Percentiles rank a stretch among this genome's conserved stretches.
These are phyloP conservation scores for Cyprinodon variegatus DNA, from an alignment of 2,113 vertebrate species.

Conservation along the genomic window DNA sequence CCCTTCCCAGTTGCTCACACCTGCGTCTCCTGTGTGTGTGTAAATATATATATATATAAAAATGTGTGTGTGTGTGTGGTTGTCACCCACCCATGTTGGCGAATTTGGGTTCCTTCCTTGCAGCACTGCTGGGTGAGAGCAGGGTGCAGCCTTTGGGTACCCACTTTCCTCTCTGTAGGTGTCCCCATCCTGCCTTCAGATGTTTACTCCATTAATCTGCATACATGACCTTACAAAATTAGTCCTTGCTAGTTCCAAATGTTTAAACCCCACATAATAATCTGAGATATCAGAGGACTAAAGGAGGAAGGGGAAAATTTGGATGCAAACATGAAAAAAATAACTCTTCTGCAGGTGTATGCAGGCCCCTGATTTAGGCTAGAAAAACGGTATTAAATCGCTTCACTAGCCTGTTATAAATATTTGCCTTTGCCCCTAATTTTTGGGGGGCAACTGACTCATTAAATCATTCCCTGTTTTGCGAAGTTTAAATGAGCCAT, in stretches of 20 bases:
- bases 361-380: background rate
- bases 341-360: background rate
- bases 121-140: slow-evolving; percentile 65
- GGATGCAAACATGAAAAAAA: background rate
- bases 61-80: slow-evolving; percentile 27
- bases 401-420: slow-evolving; percentile 10
- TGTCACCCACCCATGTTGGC: slow-evolving; percentile 39
- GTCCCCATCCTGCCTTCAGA: slow-evolving; percentile 46
- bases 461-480: slow-evolving; percentile 27
- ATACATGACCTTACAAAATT: slow-evolving; percentile 36
- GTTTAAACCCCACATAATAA: slow-evolving; percentile 18
- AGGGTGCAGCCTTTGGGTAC: slow-evolving; percentile 69
- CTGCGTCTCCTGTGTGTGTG: slow-evolving; percentile 34
- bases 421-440: slow-evolving; percentile 17
- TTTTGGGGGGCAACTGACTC: background rate
- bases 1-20: slow-evolving; percentile 50
- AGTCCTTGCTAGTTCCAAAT: slow-evolving; percentile 2
- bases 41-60: slow-evolving; percentile 2
- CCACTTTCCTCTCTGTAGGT: slow-evolving; percentile 56
- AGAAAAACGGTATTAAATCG: background rate
- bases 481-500: slow-evolving; percentile 62
- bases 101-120: slow-evolving; percentile 75
- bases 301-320: background rate
- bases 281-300: slow-evolving; percentile 13
- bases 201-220: slow-evolving; percentile 20